These are phyloP conservation scores for Crotophaga sulcirostris DNA, from an alignment of 2,113 vertebrate genomes.

Conservation along the genomic window DNA sequence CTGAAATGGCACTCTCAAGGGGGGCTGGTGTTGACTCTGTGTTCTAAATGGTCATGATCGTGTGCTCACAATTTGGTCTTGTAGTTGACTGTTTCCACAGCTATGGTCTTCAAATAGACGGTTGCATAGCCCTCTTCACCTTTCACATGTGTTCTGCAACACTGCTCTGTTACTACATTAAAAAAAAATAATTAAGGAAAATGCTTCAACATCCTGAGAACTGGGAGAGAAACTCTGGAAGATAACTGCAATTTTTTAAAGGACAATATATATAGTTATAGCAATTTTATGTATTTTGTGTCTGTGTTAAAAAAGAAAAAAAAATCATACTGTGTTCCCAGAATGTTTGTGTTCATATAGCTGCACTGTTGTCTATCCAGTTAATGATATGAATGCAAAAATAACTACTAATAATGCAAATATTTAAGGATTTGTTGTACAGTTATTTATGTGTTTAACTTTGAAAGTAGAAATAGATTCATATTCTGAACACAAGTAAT, in stretches of 20 bases:
- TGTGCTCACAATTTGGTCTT: not conserved
- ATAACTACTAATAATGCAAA: not conserved
- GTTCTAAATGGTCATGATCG: not conserved
- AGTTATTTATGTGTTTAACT: not conserved
- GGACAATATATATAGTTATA: accelerated
- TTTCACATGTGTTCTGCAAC: not conserved
- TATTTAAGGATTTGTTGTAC: not conserved
- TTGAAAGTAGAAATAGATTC: not conserved
- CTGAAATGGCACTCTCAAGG: accelerated
- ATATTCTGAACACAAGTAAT: not conserved
- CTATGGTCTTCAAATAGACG: not conserved
- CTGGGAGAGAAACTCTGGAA: not conserved
- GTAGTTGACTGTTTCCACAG: not conserved
- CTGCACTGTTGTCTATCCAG: not conserved
- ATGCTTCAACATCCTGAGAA: not conserved
- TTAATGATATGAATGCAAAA: not conserved
- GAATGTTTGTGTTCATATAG: not conserved
- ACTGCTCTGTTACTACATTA: not conserved
- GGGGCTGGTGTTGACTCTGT: not conserved
- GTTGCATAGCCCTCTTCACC: not conserved
- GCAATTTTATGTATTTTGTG: not conserved
- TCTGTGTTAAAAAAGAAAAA: not conserved
- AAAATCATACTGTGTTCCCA: not conserved
- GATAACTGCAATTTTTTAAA: not conserved
- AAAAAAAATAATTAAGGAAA: not conserved